Base-by-base conservation (phyloP, 2,888 invertebrate genomes). In the Melikaiella ostensackeni region DNA sequence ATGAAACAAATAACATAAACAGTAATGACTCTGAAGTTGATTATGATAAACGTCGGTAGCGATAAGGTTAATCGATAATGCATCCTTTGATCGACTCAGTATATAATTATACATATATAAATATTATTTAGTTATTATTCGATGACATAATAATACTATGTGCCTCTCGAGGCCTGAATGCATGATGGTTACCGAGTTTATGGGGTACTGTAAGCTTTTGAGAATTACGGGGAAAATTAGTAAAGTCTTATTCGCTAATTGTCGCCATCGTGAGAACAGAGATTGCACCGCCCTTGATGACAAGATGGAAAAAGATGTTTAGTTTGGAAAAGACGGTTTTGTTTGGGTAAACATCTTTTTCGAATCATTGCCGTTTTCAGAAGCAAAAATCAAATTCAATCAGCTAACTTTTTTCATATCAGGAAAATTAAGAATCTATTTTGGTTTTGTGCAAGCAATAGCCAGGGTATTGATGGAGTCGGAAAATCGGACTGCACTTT, bases 111-210 rank as follows among this genome's bases (percentile, higher is more conserved):
- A 82, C 75, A 80, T 81, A 83, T 76, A 81, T 42, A 75, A 64
- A 77, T 62, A 77, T 77, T 78, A 73, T 75, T 85, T 88, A 88
- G 84, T 81, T 89, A 84, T 85, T 88, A 84, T 85, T 86, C 81
- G 85, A 85, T 85, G 86, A 87, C 82, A 86, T 82, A 59, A 86
- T 84, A 83, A 85, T 87, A 88, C 85, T 84, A 83, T 89, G 88
- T 89, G 91, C 91, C 91, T 90, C 88, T 88, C 90, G 89, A 91
- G 91, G 90, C 90, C 91, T 91, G 89, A 89, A 89, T 88, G 84
- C 82, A 85, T 88, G 89, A 82, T 86, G 89, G 84, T 86, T 88
- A 85, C 83, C 81, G 33, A 61, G 21, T 63, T 38, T 42, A 50
- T 50, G 80, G 63, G 57, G 21, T 73, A 74, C 27, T 64, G 35